phyloP scores from a whole-genome alignment of 2,888 invertebrate species.

The Mellilla xanthometata region DNA sequence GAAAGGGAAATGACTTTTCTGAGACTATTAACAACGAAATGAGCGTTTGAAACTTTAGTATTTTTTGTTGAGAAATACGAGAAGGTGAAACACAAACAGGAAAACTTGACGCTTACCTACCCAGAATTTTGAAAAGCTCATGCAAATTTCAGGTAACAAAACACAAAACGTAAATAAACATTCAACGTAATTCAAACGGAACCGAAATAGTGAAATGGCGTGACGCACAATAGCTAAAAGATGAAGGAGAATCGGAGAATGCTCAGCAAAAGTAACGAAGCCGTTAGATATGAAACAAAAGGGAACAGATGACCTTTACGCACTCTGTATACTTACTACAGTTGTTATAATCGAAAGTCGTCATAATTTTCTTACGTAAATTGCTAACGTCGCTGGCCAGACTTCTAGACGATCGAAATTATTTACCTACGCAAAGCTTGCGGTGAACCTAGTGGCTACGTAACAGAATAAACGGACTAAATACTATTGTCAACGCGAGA shows the following conservation, averaged over 20 bases:
- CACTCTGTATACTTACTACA: not conserved
- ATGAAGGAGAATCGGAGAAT: not conserved
- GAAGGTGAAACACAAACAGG: conserved; percentile 9
- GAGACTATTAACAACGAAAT: no score
- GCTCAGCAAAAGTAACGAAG: not conserved
- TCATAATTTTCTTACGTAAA: conserved; percentile 20
- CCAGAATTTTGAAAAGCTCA: conserved; percentile 9
- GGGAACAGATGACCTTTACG: conserved; percentile 1
- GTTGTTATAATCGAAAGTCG: conserved; percentile 17
- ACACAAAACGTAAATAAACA: not conserved
- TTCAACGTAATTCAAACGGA: conserved; percentile 1
- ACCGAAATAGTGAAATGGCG: not conserved
- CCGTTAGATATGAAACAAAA: not conserved
- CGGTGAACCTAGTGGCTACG: conserved; percentile 14
- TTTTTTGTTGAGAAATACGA: no score
- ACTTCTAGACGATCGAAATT: conserved; percentile 12
- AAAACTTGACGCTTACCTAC: conserved; percentile 19
- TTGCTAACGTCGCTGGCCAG: conserved; percentile 6
- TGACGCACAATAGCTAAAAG: not conserved
- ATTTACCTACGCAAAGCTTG: conserved; percentile 17
- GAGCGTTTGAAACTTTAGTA: no score
- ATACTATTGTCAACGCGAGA: conserved; percentile 11
- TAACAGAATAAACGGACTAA: conserved; percentile 12
- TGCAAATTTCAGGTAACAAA: conserved; percentile 13
- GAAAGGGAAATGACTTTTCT: not conserved